Percentiles rank a stretch among this genome's conserved stretches.
These are phyloP conservation scores for Chlamydotis undulata DNA, from an alignment of 2,113 vertebrate species.

Conservation along the genomic window DNA sequence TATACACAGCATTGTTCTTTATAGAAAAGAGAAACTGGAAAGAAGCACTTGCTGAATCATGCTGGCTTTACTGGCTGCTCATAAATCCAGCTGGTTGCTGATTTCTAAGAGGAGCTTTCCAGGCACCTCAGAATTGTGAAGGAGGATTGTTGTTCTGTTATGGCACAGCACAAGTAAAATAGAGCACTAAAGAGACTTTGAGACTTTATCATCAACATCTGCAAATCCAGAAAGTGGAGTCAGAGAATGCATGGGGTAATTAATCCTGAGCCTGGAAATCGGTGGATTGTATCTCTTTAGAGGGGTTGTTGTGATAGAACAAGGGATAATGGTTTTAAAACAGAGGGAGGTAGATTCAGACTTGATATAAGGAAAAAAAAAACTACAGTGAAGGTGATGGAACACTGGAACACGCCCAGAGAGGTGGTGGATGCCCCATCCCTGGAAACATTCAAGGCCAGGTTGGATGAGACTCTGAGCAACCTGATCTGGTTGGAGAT, in stretches of 20 bases:
- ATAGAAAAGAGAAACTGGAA: not conserved
- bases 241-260: not conserved
- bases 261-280: not conserved
- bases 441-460: too few relatives aligned
- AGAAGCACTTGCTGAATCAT: not conserved
- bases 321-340: too few relatives aligned
- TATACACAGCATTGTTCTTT: not conserved
- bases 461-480: too few relatives aligned
- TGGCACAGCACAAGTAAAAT: not conserved
- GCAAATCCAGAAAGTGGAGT: not conserved
- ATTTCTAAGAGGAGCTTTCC: rapidly evolving
- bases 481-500: too few relatives aligned
- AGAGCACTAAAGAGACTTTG: not conserved
- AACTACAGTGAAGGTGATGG: too few relatives aligned
- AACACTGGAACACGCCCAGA: too few relatives aligned
- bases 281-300: not conserved
- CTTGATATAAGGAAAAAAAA: too few relatives aligned
- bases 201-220: not conserved
- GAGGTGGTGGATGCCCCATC: too few relatives aligned
- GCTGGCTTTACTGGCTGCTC: not conserved
- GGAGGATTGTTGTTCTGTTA: not conserved
- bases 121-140: not conserved
- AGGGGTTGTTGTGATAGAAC: too few relatives aligned
- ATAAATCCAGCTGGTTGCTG: not conserved
- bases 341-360: too few relatives aligned